Evolutionary conservation across 2,113 vertebrate species (phyloP).

Genomic region (Hippocampus barbouri): DNA sequence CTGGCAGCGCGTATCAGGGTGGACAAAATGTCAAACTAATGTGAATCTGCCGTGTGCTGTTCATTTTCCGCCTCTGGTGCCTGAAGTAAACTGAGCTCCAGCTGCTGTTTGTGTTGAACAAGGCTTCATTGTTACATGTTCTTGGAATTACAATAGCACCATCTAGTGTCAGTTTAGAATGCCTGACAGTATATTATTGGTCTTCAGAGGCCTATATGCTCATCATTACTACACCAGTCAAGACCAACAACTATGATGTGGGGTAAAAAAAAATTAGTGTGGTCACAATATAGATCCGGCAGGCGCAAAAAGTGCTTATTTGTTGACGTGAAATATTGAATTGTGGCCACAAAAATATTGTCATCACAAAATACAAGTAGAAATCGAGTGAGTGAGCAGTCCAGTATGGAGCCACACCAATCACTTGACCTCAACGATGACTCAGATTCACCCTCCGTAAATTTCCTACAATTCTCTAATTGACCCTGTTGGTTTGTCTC

Average conservation of each 20-base stretch:
- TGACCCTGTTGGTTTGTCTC: slow-evolving; percentile 10
- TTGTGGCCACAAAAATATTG: background rate
- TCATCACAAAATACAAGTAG: too few species aligned
- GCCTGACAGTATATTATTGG: background rate
- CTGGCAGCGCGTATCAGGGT: slow-evolving; percentile 56
- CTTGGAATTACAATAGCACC: slow-evolving; percentile 35
- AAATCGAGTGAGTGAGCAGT: too few species aligned
- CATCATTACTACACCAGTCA: too few species aligned
- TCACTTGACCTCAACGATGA: background rate
- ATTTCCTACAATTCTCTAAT: slow-evolving; percentile 1
- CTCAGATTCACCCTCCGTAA: background rate
- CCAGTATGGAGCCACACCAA: background rate
- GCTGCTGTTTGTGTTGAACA: slow-evolving; percentile 35
- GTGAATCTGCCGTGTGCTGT: slow-evolving; percentile 60
- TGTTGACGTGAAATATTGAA: too few species aligned
- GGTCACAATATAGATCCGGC: too few species aligned
- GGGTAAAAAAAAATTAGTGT: too few species aligned
- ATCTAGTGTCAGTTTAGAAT: slow-evolving; percentile 42
- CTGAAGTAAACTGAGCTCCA: slow-evolving; percentile 33
- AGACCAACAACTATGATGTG: too few species aligned
- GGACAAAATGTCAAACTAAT: slow-evolving; percentile 63
- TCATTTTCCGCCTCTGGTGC: slow-evolving; percentile 56
- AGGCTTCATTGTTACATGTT: slow-evolving; percentile 28
- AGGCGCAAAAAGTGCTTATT: too few species aligned
- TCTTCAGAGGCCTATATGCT: background rate